These are phyloP conservation scores for Sinonovacula constricta DNA, from an alignment of 1,140 invertebrate species.

Conservation along the genomic window DNA sequence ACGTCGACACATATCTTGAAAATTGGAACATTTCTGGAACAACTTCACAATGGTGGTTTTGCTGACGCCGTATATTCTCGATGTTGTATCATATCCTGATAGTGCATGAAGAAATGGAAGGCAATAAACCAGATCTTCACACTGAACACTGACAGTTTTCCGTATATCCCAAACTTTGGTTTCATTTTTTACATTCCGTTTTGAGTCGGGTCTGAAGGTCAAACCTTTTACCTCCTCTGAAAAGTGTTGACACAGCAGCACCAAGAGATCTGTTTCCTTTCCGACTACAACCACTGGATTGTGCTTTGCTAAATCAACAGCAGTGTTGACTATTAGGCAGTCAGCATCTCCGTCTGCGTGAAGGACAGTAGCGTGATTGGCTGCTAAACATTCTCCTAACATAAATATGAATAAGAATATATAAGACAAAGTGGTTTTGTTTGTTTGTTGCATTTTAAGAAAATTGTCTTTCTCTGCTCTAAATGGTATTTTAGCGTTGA, in stretches of 20 bases:
- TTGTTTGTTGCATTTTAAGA: constrained; percentile 48
- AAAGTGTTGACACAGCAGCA: background rate
- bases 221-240: background rate
- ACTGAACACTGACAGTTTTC: too few species aligned
- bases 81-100: too few species aligned
- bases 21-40: too few species aligned
- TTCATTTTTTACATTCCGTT: too few species aligned
- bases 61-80: too few species aligned
- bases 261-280: constrained; percentile 46
- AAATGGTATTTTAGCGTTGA: background rate
- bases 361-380: constrained; percentile 16
- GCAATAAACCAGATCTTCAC: too few species aligned
- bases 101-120: too few species aligned
- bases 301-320: constrained; percentile 12
- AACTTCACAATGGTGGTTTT: too few species aligned
- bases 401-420: constrained; percentile 48
- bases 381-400: constrained; percentile 12
- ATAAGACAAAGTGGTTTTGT: too few species aligned
- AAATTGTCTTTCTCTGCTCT: constrained; percentile 44
- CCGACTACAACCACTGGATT: constrained; percentile 31
- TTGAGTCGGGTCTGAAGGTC: background rate
- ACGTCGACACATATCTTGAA: too few species aligned
- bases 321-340: constrained; percentile 46
- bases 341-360: constrained; percentile 56
- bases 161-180: too few species aligned